phyloP scores from a whole-genome alignment of 2,113 vertebrate genomes.

The Cryptomyrus ogoouensis region DNA sequence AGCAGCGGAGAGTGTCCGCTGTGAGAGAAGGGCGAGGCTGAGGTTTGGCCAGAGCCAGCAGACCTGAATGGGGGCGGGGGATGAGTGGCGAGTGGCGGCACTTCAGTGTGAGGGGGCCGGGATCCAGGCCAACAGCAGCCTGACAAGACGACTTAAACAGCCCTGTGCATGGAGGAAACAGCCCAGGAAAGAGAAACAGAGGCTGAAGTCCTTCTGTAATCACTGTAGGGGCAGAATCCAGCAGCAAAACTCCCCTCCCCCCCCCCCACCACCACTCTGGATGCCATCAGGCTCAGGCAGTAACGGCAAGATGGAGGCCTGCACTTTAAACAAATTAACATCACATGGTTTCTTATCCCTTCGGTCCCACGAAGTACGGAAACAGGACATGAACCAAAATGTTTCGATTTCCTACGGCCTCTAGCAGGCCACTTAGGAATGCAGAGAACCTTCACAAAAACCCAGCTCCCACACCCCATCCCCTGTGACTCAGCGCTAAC shows the following conservation, averaged over 20 bases:
- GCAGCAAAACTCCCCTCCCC: background rate
- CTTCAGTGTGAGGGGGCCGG: conserved; percentile 33
- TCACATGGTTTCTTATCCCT: background rate
- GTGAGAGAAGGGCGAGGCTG: conserved; percentile 33
- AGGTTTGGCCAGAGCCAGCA: conserved; percentile 27
- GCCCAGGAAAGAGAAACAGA: conserved; percentile 22
- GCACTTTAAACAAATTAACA: background rate
- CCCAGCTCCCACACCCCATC: background rate
- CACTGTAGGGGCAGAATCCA: background rate
- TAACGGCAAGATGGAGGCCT: background rate
- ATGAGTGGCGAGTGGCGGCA: background rate
- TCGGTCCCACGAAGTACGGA: background rate
- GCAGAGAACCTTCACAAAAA: background rate
- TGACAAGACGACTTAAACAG: conserved; percentile 44
- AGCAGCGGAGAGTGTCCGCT: conserved; percentile 33
- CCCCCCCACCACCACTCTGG: background rate
- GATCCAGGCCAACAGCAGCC: conserved; percentile 36
- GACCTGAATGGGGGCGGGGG: conserved; percentile 33
- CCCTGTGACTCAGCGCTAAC: background rate
- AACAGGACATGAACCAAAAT: background rate
- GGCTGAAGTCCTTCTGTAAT: background rate
- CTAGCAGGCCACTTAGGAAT: background rate
- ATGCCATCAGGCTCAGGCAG: background rate
- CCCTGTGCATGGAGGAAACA: conserved; percentile 37
- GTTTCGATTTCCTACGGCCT: background rate